A percentile compares a stretch with the other conserved stretches of the same genome.
phyloP scores from a whole-genome alignment of 64 coral and sea anemone species.

The Pachyseris speciosa region DNA sequence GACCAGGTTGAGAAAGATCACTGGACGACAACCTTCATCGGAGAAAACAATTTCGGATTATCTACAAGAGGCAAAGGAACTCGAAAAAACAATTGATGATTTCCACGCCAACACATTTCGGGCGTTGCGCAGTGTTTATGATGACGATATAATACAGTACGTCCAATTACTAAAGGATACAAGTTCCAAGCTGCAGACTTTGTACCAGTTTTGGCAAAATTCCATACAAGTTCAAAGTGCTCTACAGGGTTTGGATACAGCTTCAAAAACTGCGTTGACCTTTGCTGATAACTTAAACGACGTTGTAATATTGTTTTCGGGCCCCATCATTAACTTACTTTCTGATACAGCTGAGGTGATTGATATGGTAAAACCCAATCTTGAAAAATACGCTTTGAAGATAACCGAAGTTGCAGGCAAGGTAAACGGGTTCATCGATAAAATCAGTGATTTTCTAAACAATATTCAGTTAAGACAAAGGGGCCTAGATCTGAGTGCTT shows the following conservation, averaged over 20 bases:
- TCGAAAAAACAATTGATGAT: constrained; percentile 77
- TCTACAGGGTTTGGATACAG: constrained; percentile 76
- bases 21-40: constrained; percentile 38
- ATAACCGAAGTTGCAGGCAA: constrained; percentile 65
- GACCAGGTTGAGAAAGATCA: constrained; percentile 54
- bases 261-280: constrained; percentile 62
- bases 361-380: constrained; percentile 72
- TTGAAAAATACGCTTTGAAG: constrained; percentile 76
- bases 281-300: constrained; percentile 67
- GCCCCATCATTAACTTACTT: constrained; percentile 76
- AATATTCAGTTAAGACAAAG: constrained; percentile 87
- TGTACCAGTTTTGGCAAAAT: constrained; percentile 75
- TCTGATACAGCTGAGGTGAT: constrained; percentile 68
- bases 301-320: constrained; percentile 57
- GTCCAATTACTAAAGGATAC: constrained; percentile 62
- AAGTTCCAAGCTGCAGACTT: constrained; percentile 62
- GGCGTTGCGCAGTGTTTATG: constrained; percentile 76
- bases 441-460: constrained; percentile 86
- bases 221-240: constrained; percentile 64
- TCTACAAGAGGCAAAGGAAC: constrained; percentile 72
- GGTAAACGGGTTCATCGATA: constrained; percentile 88
- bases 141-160: constrained; percentile 68
- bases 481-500: constrained; percentile 71
- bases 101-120: constrained; percentile 81
- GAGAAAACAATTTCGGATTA: constrained; percentile 59